Percentiles rank a stretch among this genome's conserved stretches.
Conservation (phyloP, 2,113 vertebrate genomes). For the Prionailurus bengalensis region DNA sequence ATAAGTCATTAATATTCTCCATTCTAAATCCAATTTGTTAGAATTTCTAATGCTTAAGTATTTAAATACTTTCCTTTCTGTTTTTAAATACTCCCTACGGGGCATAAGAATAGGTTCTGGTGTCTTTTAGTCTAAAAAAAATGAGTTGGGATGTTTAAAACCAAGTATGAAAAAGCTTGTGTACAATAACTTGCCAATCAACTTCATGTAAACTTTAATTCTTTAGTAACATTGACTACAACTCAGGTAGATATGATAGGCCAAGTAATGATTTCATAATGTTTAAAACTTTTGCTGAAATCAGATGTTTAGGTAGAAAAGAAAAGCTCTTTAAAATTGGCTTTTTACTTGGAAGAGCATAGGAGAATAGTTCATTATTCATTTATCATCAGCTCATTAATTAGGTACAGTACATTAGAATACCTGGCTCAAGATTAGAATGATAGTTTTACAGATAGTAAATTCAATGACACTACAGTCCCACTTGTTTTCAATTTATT, state of each 20-base stretch:
- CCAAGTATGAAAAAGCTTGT: not conserved
- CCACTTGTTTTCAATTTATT: not conserved
- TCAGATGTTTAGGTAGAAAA: not conserved
- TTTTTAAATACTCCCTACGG: not conserved
- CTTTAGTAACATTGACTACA: not conserved
- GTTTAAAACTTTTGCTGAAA: not conserved
- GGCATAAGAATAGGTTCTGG: not conserved
- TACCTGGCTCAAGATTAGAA: not conserved
- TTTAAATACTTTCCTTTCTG: slow-evolving; percentile 54
- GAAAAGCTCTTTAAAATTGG: not conserved
- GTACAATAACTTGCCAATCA: not conserved
- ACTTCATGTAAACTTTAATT: not conserved
- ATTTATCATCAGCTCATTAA: not conserved
- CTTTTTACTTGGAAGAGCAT: not conserved
- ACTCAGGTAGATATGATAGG: not conserved
- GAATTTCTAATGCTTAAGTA: not conserved
- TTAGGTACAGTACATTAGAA: not conserved
- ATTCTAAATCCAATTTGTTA: not conserved
- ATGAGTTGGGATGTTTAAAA: slow-evolving; percentile 6
- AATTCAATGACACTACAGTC: not conserved
- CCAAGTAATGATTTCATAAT: not conserved
- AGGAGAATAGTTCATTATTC: accelerated
- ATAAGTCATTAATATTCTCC: not conserved
- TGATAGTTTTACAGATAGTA: not conserved
- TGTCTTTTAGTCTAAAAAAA: slow-evolving; percentile 36